Evolutionary conservation across 2,888 invertebrate genomes (phyloP).

Genomic region (Pantelozetes paolii): DNA sequence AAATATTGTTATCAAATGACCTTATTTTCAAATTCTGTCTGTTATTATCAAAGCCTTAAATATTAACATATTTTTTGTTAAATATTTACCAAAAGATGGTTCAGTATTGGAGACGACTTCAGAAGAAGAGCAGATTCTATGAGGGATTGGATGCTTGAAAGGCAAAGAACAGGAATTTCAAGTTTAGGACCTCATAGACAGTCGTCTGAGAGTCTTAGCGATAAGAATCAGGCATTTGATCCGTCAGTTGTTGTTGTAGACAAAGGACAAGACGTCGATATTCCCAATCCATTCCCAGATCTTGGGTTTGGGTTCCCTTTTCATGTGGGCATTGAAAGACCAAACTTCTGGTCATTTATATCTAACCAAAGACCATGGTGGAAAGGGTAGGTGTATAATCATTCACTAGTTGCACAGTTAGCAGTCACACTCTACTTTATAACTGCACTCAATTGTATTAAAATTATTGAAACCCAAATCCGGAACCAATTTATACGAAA

Average conservation of each 20-base stretch:
- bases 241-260: constrained; percentile 37
- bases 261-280: neutral
- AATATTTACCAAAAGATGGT: neutral
- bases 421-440: too few relatives aligned
- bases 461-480: neutral
- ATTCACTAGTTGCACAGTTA: neutral
- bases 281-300: neutral
- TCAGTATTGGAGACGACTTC: neutral
- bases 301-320: neutral
- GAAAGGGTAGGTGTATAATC: constrained; percentile 54
- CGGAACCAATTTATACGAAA: too few relatives aligned
- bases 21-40: too few relatives aligned
- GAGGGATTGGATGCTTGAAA: neutral
- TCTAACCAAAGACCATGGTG: constrained; percentile 52
- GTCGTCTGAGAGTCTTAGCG: neutral
- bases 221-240: constrained; percentile 24
- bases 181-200: neutral
- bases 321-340: constrained; percentile 1
- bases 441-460: neutral
- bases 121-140: neutral
- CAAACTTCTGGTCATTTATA: constrained; percentile 26
- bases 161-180: neutral
- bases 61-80: neutral
- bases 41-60: neutral
- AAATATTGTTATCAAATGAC: too few relatives aligned